These are phyloP conservation scores for Nanorana parkeri DNA, from an alignment of 2,113 vertebrate species.

Conservation along the genomic window DNA sequence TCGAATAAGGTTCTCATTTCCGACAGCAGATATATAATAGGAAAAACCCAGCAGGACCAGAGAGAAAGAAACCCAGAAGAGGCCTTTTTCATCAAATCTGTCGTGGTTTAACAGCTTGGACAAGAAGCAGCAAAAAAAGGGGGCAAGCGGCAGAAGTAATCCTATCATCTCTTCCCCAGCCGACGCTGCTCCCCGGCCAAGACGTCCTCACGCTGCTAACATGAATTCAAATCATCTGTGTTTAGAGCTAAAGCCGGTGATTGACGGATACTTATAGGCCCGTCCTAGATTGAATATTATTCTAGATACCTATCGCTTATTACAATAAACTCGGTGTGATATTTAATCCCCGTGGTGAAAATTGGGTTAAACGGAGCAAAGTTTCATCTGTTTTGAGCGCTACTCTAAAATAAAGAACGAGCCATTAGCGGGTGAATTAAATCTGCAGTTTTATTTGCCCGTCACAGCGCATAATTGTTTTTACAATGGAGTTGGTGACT, in stretches of 20 bases:
- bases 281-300: conserved; percentile 75
- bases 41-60: conserved; percentile 81
- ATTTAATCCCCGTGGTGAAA: conserved; percentile 81
- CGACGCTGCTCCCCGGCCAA: conserved; percentile 76
- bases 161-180: conserved; percentile 79
- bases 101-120: conserved; percentile 78
- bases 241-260: conserved; percentile 77
- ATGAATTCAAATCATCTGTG: conserved; percentile 81
- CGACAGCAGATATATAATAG: conserved; percentile 84
- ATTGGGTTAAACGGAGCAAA: conserved; percentile 79
- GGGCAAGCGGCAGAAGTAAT: conserved; percentile 78
- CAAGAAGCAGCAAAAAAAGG: conserved; percentile 68
- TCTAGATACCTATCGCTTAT: conserved; percentile 83
- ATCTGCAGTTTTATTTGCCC: conserved; percentile 60
- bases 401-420: conserved; percentile 80
- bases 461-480: conserved; percentile 58
- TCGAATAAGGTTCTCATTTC: conserved; percentile 76
- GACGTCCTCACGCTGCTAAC: conserved; percentile 81
- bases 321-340: conserved; percentile 78
- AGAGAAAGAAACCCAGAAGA: conserved; percentile 76
- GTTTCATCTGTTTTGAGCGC: conserved; percentile 78
- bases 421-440: conserved; percentile 78
- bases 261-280: conserved; percentile 79
- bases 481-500: conserved; percentile 48
- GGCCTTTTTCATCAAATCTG: conserved; percentile 86